Conservation (phyloP, 2,797 vertebrate species). For the Labroides dimidiatus region DNA sequence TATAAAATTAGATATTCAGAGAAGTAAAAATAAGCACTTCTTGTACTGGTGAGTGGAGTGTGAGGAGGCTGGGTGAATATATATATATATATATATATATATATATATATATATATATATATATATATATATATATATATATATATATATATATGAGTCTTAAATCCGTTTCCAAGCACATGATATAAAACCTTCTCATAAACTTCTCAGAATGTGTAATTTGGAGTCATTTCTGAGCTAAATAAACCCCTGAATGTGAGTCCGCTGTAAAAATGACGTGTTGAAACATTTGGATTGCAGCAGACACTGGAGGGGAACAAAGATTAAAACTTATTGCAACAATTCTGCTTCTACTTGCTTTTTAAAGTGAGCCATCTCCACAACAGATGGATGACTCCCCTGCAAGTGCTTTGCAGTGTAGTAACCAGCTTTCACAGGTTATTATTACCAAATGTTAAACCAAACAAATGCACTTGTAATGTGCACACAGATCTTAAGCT, state of each 20-base stretch:
- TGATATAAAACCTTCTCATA: background rate
- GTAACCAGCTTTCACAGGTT: slow-evolving; percentile 63
- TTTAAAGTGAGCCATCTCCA: slow-evolving; percentile 56
- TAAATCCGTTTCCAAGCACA: slow-evolving; percentile 8
- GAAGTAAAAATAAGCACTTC: slow-evolving; percentile 51
- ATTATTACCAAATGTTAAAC: slow-evolving; percentile 64
- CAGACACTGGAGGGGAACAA: slow-evolving; percentile 32
- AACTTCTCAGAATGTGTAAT: background rate
- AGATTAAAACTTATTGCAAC: slow-evolving; percentile 47
- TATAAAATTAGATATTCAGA: slow-evolving; percentile 63
- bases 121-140: too few species aligned
- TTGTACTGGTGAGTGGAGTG: slow-evolving; percentile 26
- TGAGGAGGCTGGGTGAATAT: slow-evolving; percentile 1
- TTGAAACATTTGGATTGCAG: slow-evolving; percentile 35
- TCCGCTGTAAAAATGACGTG: slow-evolving; percentile 7
- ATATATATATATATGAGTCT: too few species aligned
- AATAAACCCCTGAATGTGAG: background rate
- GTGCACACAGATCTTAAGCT: slow-evolving; percentile 20
- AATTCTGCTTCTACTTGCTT: slow-evolving; percentile 35
- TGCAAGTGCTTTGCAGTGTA: slow-evolving; percentile 60
- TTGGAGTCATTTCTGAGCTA: slow-evolving; percentile 4
- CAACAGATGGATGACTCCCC: slow-evolving; percentile 64
- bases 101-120: too few species aligned
- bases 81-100: too few species aligned
- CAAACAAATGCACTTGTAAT: slow-evolving; percentile 46